These are phyloP conservation scores for Tragelaphus strepsiceros DNA, from an alignment of 2,113 vertebrate species.

Conservation along the genomic window DNA sequence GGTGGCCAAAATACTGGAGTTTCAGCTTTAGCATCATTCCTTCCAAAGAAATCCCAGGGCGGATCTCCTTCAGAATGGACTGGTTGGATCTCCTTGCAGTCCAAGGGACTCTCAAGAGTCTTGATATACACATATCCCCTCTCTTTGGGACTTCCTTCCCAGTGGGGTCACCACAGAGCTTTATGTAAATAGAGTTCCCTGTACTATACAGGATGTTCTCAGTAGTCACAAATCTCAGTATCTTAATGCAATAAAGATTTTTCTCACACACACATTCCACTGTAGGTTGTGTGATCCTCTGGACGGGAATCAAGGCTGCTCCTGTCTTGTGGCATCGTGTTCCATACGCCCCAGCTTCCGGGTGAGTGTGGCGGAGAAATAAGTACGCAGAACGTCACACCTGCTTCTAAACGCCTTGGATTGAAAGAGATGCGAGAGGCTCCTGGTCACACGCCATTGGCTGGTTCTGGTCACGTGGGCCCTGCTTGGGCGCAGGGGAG, in stretches of 20 bases:
- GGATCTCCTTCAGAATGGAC: no score
- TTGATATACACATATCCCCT: not conserved
- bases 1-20: no score
- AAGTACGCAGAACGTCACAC: not conserved
- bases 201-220: not conserved
- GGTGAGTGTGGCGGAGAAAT: no score
- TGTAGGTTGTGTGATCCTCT: not conserved
- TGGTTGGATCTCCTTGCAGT: no score
- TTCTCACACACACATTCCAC: not conserved
- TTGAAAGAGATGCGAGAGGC: fast-evolving
- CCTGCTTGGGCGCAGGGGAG: not conserved
- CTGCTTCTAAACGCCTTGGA: not conserved
- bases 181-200: not conserved
- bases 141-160: not conserved
- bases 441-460: not conserved
- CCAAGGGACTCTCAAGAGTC: no score
- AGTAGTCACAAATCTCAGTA: not conserved
- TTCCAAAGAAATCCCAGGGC: no score
- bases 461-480: not conserved
- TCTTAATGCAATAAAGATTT: not conserved
- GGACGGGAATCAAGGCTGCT: not conserved
- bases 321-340: fast-evolving
- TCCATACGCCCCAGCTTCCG: not conserved
- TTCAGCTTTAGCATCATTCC: no score
- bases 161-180: not conserved